Percentiles rank a stretch among this genome's conserved stretches.
phyloP scores from a whole-genome alignment of 1,140 invertebrate species.

The Idris sp. region DNA sequence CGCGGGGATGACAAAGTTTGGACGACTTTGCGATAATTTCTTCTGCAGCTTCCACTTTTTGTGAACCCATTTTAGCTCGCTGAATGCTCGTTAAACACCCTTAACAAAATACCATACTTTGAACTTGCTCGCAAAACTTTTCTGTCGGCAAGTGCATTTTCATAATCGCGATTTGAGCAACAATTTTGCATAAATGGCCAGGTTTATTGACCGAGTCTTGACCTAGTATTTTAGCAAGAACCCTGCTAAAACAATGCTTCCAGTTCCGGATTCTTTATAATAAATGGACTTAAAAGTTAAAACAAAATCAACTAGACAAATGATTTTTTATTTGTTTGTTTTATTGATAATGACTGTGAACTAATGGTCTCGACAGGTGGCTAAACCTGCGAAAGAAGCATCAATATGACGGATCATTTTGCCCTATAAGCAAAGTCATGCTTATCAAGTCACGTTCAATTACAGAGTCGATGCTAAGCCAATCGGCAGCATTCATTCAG shows the following conservation, averaged over 20 bases:
- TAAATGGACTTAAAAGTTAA: no score
- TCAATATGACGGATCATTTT: constrained; percentile 16
- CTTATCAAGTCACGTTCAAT: constrained; percentile 36
- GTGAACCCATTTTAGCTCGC: no score
- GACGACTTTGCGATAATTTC: constrained; percentile 19
- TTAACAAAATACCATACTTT: constrained; percentile 5
- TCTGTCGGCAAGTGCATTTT: neutral
- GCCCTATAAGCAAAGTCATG: constrained; percentile 4
- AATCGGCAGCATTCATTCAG: constrained; percentile 15
- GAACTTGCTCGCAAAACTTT: constrained; percentile 1
- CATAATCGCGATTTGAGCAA: constrained; percentile 6
- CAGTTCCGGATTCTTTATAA: no score
- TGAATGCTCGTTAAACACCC: constrained; percentile 10
- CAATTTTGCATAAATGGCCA: constrained; percentile 23
- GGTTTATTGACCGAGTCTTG: constrained; percentile 19
- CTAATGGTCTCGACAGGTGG: constrained; percentile 51
- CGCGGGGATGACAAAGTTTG: constrained; percentile 9
- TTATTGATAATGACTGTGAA: constrained; percentile 22
- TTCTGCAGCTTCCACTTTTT: neutral
- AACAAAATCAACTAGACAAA: no score
- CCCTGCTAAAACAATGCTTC: constrained; percentile 42
- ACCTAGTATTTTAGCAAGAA: constrained; percentile 15
- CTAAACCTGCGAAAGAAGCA: constrained; percentile 24
- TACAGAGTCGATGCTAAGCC: constrained; percentile 16
- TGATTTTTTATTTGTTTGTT: constrained; percentile 18